Conservation (phyloP, 2,888 invertebrate genomes). For the Tipula confusa region DNA sequence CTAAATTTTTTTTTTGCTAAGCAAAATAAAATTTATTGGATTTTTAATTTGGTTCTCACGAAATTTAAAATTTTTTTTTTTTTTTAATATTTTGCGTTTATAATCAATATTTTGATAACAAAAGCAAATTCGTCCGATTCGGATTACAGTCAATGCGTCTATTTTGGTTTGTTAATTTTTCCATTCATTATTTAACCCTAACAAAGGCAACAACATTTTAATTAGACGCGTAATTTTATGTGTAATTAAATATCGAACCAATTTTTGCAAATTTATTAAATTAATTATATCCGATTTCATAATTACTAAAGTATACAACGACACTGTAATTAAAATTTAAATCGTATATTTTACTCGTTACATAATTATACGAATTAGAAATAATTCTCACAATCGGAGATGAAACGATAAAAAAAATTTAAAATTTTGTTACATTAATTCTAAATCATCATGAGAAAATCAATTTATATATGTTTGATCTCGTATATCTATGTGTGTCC, state of each 20-base stretch:
- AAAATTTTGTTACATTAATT: not conserved
- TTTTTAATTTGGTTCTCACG: conserved; percentile 20
- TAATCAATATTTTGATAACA: not conserved
- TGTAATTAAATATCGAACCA: not conserved
- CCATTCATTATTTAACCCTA: not conserved
- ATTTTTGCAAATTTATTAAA: not conserved
- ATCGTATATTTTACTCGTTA: not conserved
- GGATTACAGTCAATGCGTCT: not conserved
- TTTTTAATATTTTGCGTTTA: not conserved
- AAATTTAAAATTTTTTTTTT: not conserved
- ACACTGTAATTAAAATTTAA: not conserved
- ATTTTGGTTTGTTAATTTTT: too few species aligned
- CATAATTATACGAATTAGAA: not conserved
- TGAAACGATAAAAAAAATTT: not conserved
- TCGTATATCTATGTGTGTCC: not conserved
- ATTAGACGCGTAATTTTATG: not conserved
- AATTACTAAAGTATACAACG: not conserved
- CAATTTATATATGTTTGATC: not conserved
- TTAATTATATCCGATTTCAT: not conserved
- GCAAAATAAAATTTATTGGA: not conserved
- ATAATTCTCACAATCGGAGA: not conserved
- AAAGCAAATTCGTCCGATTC: not conserved
- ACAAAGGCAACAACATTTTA: not conserved
- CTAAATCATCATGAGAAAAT: conserved; percentile 6
- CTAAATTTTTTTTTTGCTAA: not conserved